Evolutionary conservation across 2,797 vertebrate genomes (phyloP).

Genomic region (Helarctos malayanus): DNA sequence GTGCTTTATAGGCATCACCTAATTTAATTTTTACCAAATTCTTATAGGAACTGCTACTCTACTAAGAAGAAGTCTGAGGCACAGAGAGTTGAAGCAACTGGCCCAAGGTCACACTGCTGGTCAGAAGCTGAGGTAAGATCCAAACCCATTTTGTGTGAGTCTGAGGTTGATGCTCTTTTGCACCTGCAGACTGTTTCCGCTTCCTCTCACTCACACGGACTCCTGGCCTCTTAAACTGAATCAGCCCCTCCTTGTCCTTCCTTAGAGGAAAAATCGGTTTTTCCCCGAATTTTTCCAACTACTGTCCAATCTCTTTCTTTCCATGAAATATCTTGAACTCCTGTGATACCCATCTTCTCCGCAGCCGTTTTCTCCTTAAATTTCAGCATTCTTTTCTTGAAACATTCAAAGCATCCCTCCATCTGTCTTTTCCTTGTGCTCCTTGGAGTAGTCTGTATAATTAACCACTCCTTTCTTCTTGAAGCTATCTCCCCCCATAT

Average conservation of each 20-base stretch:
- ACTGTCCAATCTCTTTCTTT: not conserved
- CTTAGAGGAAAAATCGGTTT: not conserved
- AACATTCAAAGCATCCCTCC: not conserved
- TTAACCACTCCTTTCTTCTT: not conserved
- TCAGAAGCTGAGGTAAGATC: not conserved
- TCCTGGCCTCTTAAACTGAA: not conserved
- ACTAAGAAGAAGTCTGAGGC: not conserved
- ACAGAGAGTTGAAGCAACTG: not conserved
- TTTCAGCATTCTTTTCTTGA: not conserved
- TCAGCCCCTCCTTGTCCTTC: not conserved
- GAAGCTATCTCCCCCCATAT: not conserved
- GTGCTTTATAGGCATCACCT: not conserved
- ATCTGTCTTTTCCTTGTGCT: not conserved
- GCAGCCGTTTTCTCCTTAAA: not conserved
- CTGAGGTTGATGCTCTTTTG: not conserved
- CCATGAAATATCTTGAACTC: not conserved
- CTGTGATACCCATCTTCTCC: not conserved
- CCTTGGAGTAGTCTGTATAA: not conserved
- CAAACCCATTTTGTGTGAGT: not conserved
- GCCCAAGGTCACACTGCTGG: not conserved
- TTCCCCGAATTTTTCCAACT: not conserved
- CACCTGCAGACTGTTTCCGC: not conserved
- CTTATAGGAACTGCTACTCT: not conserved
- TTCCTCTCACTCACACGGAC: not conserved
- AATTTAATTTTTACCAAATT: not conserved